Base-by-base conservation (phyloP, 1,140 invertebrate genomes). In the Pseudomyrmex pallidus region DNA sequence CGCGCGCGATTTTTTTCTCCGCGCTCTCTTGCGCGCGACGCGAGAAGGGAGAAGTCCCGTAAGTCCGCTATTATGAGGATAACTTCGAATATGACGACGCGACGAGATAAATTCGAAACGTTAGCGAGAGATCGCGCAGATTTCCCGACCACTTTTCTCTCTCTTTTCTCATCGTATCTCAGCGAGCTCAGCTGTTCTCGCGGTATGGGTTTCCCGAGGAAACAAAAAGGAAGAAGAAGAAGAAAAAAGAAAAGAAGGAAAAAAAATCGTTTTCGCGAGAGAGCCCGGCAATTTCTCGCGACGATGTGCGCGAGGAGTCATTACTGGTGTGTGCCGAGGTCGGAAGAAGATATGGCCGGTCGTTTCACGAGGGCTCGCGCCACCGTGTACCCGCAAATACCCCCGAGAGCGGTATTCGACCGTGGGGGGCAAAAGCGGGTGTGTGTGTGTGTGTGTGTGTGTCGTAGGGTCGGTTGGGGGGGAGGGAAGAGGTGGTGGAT, bases 401-500 rank as follows among this genome's bases (percentile, higher is more conserved):
- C 59, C 74, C 52, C 62, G 70, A 48, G 80, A 86, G 72, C 82
- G 73, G 82, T n/a, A n/a, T 50, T 73, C 61, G 61, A 20, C 46
- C 57, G 72, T 13, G 82, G 48, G 66, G 56, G 57, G 44, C 59
- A 8, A 35, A 56, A 73, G 56, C 44, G 52, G 25, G 46, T n/a
- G 63, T 74, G 59, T 66, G 63, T 74, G 66, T 66, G 63, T 74
- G 59, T 66, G 63, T 74, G 63, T 74, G 59, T 66, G 63, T 74
- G 66, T 66, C 74, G 73, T 83, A 84, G 83, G 61, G 56, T 73
- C 20, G 35, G 17, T 54, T 46, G 73, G 22, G 20, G 7, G 15
- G n/a, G 13, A 5, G 48, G 68, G 72, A 15, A 61, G 63, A 78
- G 83, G 82, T 70, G 84, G 89, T 87, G 88, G 87, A 92, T 90